Evolutionary conservation across 2,113 vertebrate species (phyloP).

Genomic region (Columbina picui): DNA sequence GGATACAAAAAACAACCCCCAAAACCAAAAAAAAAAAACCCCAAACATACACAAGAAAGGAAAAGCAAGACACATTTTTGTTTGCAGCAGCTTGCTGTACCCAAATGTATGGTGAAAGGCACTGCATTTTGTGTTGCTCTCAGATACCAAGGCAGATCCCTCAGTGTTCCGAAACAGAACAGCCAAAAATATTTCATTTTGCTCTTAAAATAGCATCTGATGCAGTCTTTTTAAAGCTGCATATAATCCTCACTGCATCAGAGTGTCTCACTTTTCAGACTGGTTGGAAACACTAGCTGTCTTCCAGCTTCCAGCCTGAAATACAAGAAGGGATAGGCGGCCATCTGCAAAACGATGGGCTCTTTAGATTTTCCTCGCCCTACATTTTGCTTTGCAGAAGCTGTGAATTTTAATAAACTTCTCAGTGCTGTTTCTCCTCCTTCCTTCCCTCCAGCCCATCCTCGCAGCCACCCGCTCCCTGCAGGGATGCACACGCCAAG

Average conservation of each 20-base stretch:
- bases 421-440: background rate
- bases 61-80: background rate
- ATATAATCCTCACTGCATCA: background rate
- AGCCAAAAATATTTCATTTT: background rate
- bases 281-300: slow-evolving; percentile 27
- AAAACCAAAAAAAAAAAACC: no score
- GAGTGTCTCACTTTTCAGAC: slow-evolving; percentile 32
- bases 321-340: background rate
- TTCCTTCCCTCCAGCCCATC: background rate
- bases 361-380: background rate
- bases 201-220: slow-evolving; percentile 34
- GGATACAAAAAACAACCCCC: background rate
- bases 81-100: background rate
- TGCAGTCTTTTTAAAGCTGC: slow-evolving; percentile 15
- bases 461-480: background rate
- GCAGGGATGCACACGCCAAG: background rate
- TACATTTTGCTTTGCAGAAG: background rate
- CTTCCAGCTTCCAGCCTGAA: slow-evolving; percentile 38
- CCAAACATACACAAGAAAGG: no score
- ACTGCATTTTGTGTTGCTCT: background rate
- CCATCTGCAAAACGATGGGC: background rate
- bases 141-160: background rate
- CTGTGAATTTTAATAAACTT: background rate
- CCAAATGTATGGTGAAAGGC: background rate
- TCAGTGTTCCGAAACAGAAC: background rate